Evolutionary conservation across 2,888 invertebrate species (phyloP).

Genomic region (Cremastinae sp.): DNA sequence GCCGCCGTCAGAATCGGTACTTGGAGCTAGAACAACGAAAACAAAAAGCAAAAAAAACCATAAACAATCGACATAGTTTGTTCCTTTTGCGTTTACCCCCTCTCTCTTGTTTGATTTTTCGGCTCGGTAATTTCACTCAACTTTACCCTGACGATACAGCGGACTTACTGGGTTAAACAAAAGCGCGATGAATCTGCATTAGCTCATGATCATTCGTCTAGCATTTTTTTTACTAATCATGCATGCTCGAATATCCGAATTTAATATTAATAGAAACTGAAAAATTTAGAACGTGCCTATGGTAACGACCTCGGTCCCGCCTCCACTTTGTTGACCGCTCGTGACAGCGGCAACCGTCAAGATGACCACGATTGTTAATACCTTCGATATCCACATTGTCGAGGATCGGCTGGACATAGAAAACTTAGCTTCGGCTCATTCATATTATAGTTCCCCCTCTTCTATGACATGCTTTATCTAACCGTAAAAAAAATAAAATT

Average conservation of each 20-base stretch:
- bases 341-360: slow-evolving; percentile 31
- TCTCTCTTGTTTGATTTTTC: not conserved
- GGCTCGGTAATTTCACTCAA: not conserved
- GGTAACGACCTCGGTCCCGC: not conserved
- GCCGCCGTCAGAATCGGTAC: not conserved
- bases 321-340: slow-evolving; percentile 20
- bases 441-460: slow-evolving; percentile 58
- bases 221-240: not conserved
- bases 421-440: slow-evolving; percentile 27
- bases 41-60: slow-evolving; percentile 12
- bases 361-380: slow-evolving; percentile 39
- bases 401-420: slow-evolving; percentile 37
- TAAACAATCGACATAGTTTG: slow-evolving; percentile 4
- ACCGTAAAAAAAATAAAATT: too few species aligned
- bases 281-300: slow-evolving; percentile 38
- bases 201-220: not conserved
- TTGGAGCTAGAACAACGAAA: not conserved
- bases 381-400: slow-evolving; percentile 54
- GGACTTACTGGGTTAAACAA: too few species aligned
- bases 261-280: slow-evolving; percentile 3
- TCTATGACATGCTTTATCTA: slow-evolving; percentile 30
- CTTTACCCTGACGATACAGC: too few species aligned
- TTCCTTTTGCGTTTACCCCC: not conserved
- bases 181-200: too few species aligned
- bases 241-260: not conserved